A percentile compares a stretch with the other conserved stretches of the same genome.
These are phyloP conservation scores for Amiota minor DNA, from an alignment of 2,888 invertebrate species.

Conservation along the genomic window DNA sequence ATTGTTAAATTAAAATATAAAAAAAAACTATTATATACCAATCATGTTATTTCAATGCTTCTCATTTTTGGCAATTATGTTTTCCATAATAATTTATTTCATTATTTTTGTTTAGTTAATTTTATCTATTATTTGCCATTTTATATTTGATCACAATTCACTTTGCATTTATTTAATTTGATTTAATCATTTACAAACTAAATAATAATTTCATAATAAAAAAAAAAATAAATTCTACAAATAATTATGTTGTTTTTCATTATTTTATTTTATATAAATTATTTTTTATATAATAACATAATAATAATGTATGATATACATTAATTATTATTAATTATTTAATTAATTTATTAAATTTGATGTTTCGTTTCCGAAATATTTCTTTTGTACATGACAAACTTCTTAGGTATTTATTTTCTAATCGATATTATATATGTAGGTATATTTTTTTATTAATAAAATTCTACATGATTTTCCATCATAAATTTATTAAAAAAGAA, in stretches of 20 bases:
- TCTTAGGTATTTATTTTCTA: no score
- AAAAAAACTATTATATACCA: no score
- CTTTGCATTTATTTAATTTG: slow-evolving; percentile 69
- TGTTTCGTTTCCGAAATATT: background rate
- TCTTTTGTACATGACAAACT: no score
- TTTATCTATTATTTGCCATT: slow-evolving; percentile 23
- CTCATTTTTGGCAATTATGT: no score
- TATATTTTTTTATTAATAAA: no score
- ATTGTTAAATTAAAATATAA: no score
- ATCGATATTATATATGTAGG: no score
- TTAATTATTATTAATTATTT: background rate
- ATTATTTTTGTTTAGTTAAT: background rate
- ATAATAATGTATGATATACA: background rate
- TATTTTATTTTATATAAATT: background rate
- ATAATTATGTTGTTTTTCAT: background rate
- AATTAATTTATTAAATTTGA: slow-evolving; percentile 1
- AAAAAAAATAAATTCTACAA: background rate
- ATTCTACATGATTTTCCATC: no score
- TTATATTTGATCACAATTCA: slow-evolving; percentile 71
- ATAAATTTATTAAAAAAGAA: no score
- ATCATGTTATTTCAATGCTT: no score
- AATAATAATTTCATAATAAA: background rate
- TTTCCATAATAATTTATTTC: no score
- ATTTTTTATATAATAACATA: slow-evolving; percentile 11
- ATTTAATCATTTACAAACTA: slow-evolving; percentile 32